Base-by-base conservation (phyloP, 2,113 vertebrate genomes). In the Pteropus alecto region DNA sequence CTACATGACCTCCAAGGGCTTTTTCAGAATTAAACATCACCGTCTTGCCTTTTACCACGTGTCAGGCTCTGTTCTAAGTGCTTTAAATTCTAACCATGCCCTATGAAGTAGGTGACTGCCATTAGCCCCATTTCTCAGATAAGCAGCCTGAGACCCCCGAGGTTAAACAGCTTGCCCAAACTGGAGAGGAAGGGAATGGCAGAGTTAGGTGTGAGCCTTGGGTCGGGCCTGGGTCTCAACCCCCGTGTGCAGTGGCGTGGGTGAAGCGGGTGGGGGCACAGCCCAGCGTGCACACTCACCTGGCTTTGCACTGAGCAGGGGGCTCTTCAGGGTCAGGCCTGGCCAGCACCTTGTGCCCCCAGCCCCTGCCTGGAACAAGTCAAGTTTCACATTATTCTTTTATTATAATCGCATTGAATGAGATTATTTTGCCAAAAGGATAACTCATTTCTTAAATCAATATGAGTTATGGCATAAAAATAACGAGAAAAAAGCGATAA, bases 381-480 rank as follows among this genome's bases (percentile, higher is more conserved):
- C n/a, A 63, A 9, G 76, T 92, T 91, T 83, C 48, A 78, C 61
- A 43, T 83, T 73, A 92, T 74, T 92, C 60, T 76, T 97, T 97
- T 97, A 97, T 97, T 95, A 51, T 79, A 73, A 73, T 70, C 54
- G 24, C 54, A 68, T 0, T 3, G 83, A 67, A 54, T 51, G 41
- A 68, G n/a, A 67, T 78, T 14, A 33, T 70, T 96, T 46, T 96
- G 90, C 90, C 92, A 85, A 92, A 74, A 90, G 63, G 68, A 16
- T n/a, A 79, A 77, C 48, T 46, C 71, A 91, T 68, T 88, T 87
- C 85, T 84, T 73, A 63, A 61, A 43, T 46, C 81, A 94, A 9
- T 15, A 35, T 46, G 97, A 73, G 61, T 58, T 63, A 68, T 1
- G 56, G 65, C 78, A 46, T 74, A 35, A 74, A 51, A 78, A 51